Percentiles rank a stretch among this genome's conserved stretches.
These are phyloP conservation scores for Nematopogon swammerdamellus DNA, from an alignment of 2,888 invertebrate species.

Conservation along the genomic window DNA sequence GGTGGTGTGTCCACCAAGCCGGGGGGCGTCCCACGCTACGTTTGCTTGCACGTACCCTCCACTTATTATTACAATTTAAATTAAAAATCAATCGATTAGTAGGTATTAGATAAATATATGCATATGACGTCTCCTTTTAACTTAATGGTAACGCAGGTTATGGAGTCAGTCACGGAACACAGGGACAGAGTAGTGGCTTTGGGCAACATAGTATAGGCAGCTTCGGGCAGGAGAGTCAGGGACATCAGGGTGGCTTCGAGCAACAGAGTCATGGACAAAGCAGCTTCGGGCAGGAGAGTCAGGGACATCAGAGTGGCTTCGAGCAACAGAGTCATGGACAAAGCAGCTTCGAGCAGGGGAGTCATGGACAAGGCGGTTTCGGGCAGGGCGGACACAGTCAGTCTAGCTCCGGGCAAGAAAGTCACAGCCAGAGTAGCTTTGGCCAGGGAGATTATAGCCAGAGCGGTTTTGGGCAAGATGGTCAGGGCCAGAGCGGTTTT, in stretches of 20 bases:
- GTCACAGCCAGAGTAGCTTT: slow-evolving; percentile 2
- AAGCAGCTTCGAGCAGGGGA: too few species aligned
- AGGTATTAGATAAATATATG: too few species aligned
- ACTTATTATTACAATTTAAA: too few species aligned
- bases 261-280: background rate
- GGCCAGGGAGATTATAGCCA: slow-evolving; percentile 7
- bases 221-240: background rate
- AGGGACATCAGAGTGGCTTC: background rate
- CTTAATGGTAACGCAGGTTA: too few species aligned
- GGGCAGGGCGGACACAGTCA: background rate
- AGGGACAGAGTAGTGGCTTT: background rate
- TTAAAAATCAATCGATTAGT: too few species aligned
- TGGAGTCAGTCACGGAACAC: background rate
- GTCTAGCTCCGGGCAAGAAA: background rate
- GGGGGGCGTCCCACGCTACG: too few species aligned
- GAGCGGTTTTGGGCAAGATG: slow-evolving; percentile 6
- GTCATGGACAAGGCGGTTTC: background rate
- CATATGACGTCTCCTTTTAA: too few species aligned
- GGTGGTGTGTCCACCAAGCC: too few species aligned
- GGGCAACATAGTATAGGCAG: background rate
- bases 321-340: background rate
- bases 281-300: too few species aligned
- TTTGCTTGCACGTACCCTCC: too few species aligned
- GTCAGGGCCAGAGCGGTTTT: background rate
- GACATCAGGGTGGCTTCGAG: background rate